Conservation (phyloP, 2,113 vertebrate genomes). For the Chrysochloris asiatica region DNA sequence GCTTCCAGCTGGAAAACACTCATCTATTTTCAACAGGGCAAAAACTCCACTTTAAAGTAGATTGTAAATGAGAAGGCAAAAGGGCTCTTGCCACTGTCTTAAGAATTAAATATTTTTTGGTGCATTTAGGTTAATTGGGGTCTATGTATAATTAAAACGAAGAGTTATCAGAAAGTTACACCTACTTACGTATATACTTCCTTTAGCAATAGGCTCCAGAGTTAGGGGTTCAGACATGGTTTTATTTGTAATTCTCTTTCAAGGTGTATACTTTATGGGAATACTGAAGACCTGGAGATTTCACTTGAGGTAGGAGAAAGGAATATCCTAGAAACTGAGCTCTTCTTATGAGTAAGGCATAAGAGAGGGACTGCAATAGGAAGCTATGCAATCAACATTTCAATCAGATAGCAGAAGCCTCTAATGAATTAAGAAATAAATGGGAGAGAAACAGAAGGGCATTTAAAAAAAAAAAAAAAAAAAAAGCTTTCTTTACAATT, state of each 20-base stretch:
- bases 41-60: constrained; percentile 54
- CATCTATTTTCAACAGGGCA: constrained; percentile 47
- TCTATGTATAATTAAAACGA: background rate
- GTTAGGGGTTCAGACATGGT: background rate
- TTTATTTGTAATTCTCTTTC: constrained; percentile 10
- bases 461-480: background rate
- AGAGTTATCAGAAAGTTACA: constrained; percentile 12
- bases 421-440: background rate
- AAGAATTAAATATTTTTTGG: constrained; percentile 48
- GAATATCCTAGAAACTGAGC: background rate
- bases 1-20: background rate
- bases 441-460: background rate
- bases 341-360: background rate
- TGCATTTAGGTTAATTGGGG: background rate
- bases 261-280: background rate
- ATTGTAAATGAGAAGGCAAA: constrained; percentile 22
- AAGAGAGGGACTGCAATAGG: background rate
- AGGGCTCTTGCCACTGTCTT: background rate
- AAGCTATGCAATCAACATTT: background rate
- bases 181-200: background rate
- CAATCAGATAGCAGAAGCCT: background rate
- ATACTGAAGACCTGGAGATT: background rate
- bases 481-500: background rate
- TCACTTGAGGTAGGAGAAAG: background rate
- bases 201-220: background rate